phyloP scores from a whole-genome alignment of 2,888 invertebrate genomes.

The Polymixis flavicincta region DNA sequence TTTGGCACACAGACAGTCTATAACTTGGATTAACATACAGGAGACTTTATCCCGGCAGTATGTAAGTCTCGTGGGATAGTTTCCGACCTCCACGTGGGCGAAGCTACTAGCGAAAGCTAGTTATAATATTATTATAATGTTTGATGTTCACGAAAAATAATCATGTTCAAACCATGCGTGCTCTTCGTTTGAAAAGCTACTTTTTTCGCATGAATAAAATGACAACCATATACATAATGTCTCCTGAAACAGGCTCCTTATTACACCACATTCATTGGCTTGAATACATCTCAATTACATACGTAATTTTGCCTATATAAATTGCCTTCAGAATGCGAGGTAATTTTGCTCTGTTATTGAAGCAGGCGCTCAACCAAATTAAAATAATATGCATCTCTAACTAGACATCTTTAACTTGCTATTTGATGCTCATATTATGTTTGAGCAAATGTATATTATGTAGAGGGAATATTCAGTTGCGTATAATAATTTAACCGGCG shows the following conservation, averaged over 20 bases:
- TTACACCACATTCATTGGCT: constrained; percentile 51
- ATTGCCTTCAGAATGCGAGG: constrained; percentile 36
- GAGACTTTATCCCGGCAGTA: too few relatives aligned
- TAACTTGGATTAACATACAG: too few relatives aligned
- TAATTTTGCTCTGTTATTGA: constrained; percentile 45
- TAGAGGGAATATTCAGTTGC: constrained; percentile 1
- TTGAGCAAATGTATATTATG: constrained; percentile 15
- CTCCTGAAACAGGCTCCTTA: constrained; percentile 34
- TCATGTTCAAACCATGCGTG: background rate
- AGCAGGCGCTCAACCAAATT: constrained; percentile 24
- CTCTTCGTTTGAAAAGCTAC: background rate
- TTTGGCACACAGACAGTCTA: too few relatives aligned
- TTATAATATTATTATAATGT: too few relatives aligned
- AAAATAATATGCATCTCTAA: constrained; percentile 50
- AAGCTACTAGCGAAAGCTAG: too few relatives aligned
- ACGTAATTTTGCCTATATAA: constrained; percentile 51
- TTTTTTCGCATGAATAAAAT: background rate
- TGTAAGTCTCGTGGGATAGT: too few relatives aligned
- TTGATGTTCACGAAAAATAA: background rate
- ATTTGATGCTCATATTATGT: constrained; percentile 22
- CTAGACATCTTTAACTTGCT: constrained; percentile 28
- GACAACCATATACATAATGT: background rate
- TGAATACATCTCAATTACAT: constrained; percentile 55
- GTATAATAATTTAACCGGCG: background rate
- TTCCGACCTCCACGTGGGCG: too few relatives aligned